These are phyloP conservation scores for Trichonephila inaurata DNA, from an alignment of 1,140 invertebrate species.

Conservation along the genomic window DNA sequence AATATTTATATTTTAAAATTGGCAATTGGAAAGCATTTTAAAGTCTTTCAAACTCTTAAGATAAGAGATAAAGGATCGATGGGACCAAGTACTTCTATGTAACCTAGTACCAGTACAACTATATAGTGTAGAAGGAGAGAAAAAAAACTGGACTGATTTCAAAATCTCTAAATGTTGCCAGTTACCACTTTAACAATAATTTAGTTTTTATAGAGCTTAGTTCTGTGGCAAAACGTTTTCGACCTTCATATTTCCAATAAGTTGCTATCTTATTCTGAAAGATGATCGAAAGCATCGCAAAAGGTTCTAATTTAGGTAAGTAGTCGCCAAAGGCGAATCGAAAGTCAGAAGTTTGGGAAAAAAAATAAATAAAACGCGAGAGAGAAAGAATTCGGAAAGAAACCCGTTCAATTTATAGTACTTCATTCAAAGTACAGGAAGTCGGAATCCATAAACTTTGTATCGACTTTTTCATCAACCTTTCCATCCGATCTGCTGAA, in stretches of 20 bases:
- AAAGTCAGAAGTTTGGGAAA: background rate
- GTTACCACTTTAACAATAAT: no score
- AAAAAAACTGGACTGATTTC: no score
- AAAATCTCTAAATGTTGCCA: no score
- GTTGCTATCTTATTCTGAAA: background rate
- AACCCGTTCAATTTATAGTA: conserved; percentile 54
- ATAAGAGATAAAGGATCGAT: no score
- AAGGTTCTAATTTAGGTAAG: conserved; percentile 39
- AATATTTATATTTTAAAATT: no score
- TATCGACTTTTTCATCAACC: conserved; percentile 57
- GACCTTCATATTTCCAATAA: background rate
- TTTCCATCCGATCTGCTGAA: conserved; percentile 13
- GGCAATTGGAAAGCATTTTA: no score
- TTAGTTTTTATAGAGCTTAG: no score
- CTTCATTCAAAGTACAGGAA: conserved; percentile 22
- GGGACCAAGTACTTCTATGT: no score
- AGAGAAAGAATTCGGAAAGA: background rate
- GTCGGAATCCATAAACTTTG: conserved; percentile 50
- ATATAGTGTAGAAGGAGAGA: no score
- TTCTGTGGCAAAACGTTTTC: no score
- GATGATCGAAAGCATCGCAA: background rate
- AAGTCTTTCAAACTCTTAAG: no score
- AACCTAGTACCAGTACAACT: no score
- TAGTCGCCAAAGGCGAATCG: conserved; percentile 29
- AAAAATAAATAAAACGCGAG: background rate